Evolutionary conservation across 2,888 invertebrate species (phyloP).

Genomic region (Ditula angustiorana): DNA sequence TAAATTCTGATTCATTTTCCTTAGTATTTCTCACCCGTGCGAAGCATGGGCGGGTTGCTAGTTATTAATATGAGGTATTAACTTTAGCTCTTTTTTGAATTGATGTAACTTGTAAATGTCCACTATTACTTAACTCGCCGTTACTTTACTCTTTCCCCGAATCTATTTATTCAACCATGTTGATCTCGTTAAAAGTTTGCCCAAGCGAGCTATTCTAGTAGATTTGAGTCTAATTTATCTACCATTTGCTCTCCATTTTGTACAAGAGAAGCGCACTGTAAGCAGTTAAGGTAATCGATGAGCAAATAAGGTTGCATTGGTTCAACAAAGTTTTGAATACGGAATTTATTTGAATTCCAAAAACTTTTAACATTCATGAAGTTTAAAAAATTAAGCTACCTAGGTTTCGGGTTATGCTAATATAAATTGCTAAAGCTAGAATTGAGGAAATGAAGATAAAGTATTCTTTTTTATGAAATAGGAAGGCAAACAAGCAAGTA

Average conservation of each 20-base stretch:
- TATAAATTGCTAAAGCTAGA: too few species aligned
- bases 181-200: constrained; percentile 16
- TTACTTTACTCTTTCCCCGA: neutral
- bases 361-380: neutral
- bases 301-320: neutral
- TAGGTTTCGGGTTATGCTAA: too few species aligned
- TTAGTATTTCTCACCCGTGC: too few species aligned
- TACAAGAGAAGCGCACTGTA: neutral
- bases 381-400: too few species aligned
- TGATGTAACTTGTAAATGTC: too few species aligned
- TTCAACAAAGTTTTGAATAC: neutral
- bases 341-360: neutral
- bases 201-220: neutral
- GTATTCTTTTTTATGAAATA: too few species aligned
- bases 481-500: too few species aligned
- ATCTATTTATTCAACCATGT: neutral
- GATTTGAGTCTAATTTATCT: constrained; percentile 6
- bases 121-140: neutral
- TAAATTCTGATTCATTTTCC: too few species aligned
- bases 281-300: neutral
- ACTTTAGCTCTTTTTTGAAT: too few species aligned
- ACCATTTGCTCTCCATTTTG: neutral
- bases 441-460: too few species aligned
- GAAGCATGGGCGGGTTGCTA: too few species aligned
- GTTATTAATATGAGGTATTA: too few species aligned